Evolutionary conservation across 1,140 invertebrate species (phyloP).

Genomic region (Xylocopa sonorina): DNA sequence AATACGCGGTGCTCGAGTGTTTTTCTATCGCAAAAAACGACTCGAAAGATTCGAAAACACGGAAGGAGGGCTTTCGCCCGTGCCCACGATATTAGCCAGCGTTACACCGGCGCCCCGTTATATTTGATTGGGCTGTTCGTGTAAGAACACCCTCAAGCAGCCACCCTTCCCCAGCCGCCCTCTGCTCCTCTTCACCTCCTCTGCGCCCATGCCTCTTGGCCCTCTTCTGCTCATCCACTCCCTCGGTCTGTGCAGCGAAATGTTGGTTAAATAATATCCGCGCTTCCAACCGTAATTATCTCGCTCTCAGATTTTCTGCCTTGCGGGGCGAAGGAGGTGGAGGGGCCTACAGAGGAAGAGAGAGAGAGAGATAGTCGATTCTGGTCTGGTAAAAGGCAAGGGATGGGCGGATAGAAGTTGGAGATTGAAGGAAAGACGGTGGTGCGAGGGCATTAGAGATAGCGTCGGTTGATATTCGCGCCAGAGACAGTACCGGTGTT

Average conservation of each 20-base stretch:
- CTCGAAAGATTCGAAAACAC: slow-evolving; percentile 63
- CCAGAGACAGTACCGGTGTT: slow-evolving; percentile 38
- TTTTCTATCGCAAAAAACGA: slow-evolving; percentile 60
- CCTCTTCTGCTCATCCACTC: slow-evolving; percentile 60
- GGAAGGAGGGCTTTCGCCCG: slow-evolving; percentile 54
- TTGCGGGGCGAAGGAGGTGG: slow-evolving; percentile 61
- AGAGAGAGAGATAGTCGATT: slow-evolving; percentile 20
- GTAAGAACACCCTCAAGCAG: slow-evolving; percentile 70
- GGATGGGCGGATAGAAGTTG: slow-evolving; percentile 57
- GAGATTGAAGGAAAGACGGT: slow-evolving; percentile 66
- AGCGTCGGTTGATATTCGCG: slow-evolving; percentile 64
- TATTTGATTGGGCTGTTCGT: slow-evolving; percentile 76
- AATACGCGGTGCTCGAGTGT: slow-evolving; percentile 52
- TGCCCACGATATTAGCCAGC: slow-evolving; percentile 61
- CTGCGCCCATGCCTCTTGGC: slow-evolving; percentile 15
- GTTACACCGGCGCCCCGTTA: slow-evolving; percentile 66
- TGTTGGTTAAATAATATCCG: slow-evolving; percentile 79
- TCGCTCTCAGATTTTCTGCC: slow-evolving; percentile 78
- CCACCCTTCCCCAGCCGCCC: slow-evolving; percentile 46
- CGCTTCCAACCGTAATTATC: slow-evolving; percentile 79
- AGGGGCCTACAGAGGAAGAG: slow-evolving; percentile 22
- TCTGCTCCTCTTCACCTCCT: background rate
- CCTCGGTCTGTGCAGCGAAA: slow-evolving; percentile 69
- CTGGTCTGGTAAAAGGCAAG: slow-evolving; percentile 44
- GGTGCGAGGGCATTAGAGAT: slow-evolving; percentile 61